Base-by-base conservation (phyloP, 2,797 vertebrate genomes). In the Craterocephalus amniculus region DNA sequence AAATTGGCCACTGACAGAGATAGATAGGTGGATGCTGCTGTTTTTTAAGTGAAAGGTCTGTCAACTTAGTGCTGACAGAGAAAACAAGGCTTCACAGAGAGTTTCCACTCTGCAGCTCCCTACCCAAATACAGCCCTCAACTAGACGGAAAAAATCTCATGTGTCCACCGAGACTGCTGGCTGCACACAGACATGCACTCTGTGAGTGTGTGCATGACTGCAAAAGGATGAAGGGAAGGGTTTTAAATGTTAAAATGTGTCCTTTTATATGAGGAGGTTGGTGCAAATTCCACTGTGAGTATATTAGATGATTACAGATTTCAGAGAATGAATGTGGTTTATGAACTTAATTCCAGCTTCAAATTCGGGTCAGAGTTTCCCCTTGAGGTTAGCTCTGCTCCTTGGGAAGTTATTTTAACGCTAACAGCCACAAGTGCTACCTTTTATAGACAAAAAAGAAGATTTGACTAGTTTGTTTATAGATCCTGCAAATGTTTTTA, bases 61-160 rank as follows among this genome's bases (percentile, higher is more conserved):
- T 86, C 69, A 83, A 77, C 57, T 85, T 83, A 80, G 67, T 93
- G 76, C 86, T 93, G 82, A 92, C 92, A 91, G 88, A 92, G 90
- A 91, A 92, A 94, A 92, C 79, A 93, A 81, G 86, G 63, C 72
- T 85, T 85, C 79, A 84, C 85, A 90, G 88, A 91, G 78, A 84
- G 86, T 93, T 93, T 93, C 88, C 91, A 89, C 85, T 90, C 81
- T 72, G 68, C 65, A 69, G 83, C 81, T 80, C 63, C 75, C 75
- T 84, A 71, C 78, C 83, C 86, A 87, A 91, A 91, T 70, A 85
- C 83, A 76, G 83, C 80, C 87, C 77, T 78, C 73, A 27, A 64
- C 81, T 78, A 63, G 85, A 87, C 13, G 89, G 86, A 91, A 92
- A 92, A 88, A 85, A 32, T 74, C 75, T 58, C 57, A 52, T 12